phyloP scores from a whole-genome alignment of 2,113 vertebrate species.

The Protobothrops mucrosquamatus region DNA sequence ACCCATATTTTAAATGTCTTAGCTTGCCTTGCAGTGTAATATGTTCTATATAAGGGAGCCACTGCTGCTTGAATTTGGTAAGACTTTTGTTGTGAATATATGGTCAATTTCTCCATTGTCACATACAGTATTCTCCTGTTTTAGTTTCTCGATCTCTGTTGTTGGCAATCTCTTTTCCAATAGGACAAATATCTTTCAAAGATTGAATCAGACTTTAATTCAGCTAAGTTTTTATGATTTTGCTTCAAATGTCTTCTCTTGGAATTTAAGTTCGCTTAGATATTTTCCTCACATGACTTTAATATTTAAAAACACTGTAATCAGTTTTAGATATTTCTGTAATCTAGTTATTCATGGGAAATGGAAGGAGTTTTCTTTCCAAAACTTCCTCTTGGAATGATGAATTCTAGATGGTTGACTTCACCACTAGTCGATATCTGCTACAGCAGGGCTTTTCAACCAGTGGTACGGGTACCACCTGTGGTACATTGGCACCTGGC shows the following conservation, averaged over 20 bases:
- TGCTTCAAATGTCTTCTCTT: neutral
- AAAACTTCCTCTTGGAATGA: neutral
- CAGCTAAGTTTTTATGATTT: neutral
- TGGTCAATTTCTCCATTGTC: neutral
- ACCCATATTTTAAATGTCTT: neutral
- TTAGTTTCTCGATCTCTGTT: neutral
- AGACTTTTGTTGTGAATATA: neutral
- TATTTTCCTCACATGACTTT: neutral
- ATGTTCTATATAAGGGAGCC: neutral
- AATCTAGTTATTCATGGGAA: neutral
- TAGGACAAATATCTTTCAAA: neutral
- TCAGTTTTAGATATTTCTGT: neutral
- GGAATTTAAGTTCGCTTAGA: neutral
- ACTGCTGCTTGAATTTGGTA: neutral
- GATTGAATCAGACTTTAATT: neutral
- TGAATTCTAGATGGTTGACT: neutral
- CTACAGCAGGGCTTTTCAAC: neutral
- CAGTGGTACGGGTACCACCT: too few species aligned
- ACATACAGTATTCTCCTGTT: neutral
- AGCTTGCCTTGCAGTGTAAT: neutral
- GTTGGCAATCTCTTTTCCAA: neutral
- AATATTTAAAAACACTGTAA: neutral
- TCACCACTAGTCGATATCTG: too few species aligned
- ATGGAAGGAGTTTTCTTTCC: neutral
- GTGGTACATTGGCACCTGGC: too few species aligned